Evolutionary conservation across 2,888 invertebrate genomes (phyloP).

Genomic region (Epinotia demarniana): DNA sequence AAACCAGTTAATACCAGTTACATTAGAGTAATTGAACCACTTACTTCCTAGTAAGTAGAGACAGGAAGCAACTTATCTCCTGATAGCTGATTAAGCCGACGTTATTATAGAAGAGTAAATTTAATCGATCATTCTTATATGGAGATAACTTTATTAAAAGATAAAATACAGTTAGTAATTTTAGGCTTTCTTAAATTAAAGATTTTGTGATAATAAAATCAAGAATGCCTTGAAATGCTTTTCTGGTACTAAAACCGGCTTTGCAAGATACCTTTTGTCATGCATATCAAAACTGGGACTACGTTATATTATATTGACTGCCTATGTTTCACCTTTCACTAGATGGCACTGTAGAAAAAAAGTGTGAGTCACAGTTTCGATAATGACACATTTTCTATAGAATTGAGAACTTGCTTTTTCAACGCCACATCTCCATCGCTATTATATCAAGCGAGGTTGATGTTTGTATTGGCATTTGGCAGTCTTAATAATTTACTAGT

Average conservation of each 20-base stretch:
- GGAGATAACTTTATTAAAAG: conserved; percentile 21
- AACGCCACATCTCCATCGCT: background rate
- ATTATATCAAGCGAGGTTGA: no score
- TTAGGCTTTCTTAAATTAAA: background rate
- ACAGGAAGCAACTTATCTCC: conserved; percentile 33
- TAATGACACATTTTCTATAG: background rate
- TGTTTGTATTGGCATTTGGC: no score
- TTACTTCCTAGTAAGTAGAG: conserved; percentile 24
- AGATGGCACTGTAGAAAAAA: background rate
- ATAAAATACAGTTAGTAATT: conserved; percentile 8
- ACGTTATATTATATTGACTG: background rate
- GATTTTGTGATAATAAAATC: conserved; percentile 18
- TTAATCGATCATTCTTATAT: conserved; percentile 38
- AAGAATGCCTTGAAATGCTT: background rate
- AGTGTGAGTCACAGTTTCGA: background rate
- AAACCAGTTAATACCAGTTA: conserved; percentile 28
- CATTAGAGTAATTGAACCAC: conserved; percentile 24
- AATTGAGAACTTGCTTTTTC: background rate
- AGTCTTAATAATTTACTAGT: no score
- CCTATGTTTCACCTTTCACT: no score
- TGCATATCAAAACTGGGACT: background rate
- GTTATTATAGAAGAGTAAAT: conserved; percentile 3
- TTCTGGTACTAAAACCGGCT: background rate
- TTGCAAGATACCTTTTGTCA: background rate
- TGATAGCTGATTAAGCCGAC: conserved; percentile 13